A percentile compares a stretch with the other conserved stretches of the same genome.
These are phyloP conservation scores for Meriones unguiculatus DNA, from an alignment of 2,113 vertebrate genomes.

Conservation along the genomic window DNA sequence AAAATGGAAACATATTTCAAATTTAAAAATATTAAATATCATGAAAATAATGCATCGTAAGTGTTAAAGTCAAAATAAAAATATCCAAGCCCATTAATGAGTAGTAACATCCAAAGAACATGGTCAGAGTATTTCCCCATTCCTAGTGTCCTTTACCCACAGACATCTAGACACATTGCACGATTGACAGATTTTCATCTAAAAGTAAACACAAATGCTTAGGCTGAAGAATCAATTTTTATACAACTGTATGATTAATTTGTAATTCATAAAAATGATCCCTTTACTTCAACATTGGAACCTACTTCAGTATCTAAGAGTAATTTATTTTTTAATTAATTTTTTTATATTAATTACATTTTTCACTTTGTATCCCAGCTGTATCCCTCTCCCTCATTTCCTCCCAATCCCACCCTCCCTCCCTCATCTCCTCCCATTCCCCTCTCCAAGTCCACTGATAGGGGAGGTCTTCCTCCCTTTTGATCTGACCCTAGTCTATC, in stretches of 20 bases:
- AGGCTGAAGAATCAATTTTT: not conserved
- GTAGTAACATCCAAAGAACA: not conserved
- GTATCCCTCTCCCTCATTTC: too few relatives aligned
- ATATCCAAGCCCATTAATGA: not conserved
- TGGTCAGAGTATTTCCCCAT: not conserved
- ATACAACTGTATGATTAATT: not conserved
- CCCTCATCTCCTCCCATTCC: too few relatives aligned
- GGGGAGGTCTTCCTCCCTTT: too few relatives aligned
- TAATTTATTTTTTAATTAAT: not conserved
- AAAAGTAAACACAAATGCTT: constrained; percentile 17
- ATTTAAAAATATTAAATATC: not conserved
- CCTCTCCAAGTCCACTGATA: too few relatives aligned
- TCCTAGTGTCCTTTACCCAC: not conserved
- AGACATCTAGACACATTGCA: not conserved
- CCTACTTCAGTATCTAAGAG: not conserved
- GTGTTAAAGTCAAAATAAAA: not conserved
- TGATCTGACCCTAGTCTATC: too few relatives aligned
- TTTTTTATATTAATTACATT: too few relatives aligned
- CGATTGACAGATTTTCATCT: not conserved
- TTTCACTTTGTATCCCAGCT: too few relatives aligned
- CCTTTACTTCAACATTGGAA: not conserved
- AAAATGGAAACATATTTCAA: not conserved
- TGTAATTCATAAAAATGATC: not conserved
- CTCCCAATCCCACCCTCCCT: too few relatives aligned
- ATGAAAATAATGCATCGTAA: not conserved